A percentile compares a stretch with the other conserved stretches of the same genome.
Evolutionary conservation across 1,140 invertebrate genomes (phyloP).

Genomic region (Amyelois transitella): DNA sequence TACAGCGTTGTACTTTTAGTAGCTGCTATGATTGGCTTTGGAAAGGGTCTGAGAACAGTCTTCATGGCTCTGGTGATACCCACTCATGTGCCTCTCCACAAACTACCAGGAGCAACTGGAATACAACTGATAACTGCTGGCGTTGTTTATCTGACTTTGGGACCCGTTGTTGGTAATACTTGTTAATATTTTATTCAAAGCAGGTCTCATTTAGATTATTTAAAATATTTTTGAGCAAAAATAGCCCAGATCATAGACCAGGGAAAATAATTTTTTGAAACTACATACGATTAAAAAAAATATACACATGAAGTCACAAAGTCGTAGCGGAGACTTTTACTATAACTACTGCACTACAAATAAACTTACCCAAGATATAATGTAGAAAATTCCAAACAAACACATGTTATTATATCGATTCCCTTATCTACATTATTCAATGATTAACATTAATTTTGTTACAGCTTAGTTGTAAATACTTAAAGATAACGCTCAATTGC

Average conservation of each 20-base stretch:
- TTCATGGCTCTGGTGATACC: constrained; percentile 81
- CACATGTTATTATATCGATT: not conserved
- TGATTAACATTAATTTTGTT: too few relatives aligned
- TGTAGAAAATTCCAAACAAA: not conserved
- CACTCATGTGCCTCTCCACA: constrained; percentile 77
- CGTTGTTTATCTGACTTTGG: constrained; percentile 73
- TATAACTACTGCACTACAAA: too few relatives aligned
- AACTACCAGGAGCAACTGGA: constrained; percentile 78
- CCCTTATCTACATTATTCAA: not conserved
- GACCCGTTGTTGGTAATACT: constrained; percentile 75
- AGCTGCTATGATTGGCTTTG: constrained; percentile 77
- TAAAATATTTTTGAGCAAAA: not conserved
- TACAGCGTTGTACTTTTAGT: constrained; percentile 24
- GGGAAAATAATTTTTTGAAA: too few relatives aligned
- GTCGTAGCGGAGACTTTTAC: too few relatives aligned
- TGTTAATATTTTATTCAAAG: not conserved
- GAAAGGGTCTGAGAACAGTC: constrained; percentile 79
- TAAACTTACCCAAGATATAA: too few relatives aligned
- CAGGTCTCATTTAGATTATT: constrained; percentile 17
- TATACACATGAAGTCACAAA: too few relatives aligned
- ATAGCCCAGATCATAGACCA: too few relatives aligned
- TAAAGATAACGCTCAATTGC: too few relatives aligned
- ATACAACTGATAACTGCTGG: constrained; percentile 78
- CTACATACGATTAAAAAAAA: too few relatives aligned
- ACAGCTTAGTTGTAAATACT: too few relatives aligned